Evolutionary conservation across 2,797 vertebrate genomes (phyloP).

Genomic region (Psittacula derbiana): DNA sequence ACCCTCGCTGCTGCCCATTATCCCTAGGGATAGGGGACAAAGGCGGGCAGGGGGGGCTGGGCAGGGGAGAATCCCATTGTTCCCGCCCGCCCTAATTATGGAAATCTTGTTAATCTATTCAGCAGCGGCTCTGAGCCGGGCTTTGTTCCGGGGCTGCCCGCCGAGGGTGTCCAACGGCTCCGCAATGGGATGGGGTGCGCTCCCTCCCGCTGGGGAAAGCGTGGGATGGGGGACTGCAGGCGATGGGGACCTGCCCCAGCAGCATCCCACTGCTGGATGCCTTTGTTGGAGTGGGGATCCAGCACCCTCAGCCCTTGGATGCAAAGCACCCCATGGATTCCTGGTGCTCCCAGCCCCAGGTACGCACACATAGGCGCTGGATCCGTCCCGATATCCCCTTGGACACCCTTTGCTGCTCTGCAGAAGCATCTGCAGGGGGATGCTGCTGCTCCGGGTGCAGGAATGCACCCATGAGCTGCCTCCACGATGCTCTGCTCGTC

Average conservation of each 20-base stretch:
- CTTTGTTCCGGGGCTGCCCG: constrained; percentile 67
- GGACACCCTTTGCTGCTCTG: background rate
- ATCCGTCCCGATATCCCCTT: rapidly evolving
- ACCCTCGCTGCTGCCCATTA: constrained; percentile 85
- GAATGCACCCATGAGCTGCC: rapidly evolving
- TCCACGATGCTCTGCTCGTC: rapidly evolving
- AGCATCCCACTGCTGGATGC: rapidly evolving
- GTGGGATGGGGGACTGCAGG: background rate
- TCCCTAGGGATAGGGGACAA: constrained; percentile 86
- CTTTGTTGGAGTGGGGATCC: background rate
- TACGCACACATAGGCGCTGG: rapidly evolving
- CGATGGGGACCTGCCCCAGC: background rate
- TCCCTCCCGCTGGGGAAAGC: background rate
- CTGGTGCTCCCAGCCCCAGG: rapidly evolving
- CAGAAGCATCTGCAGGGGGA: background rate
- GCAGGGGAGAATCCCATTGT: constrained; percentile 91
- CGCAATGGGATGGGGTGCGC: constrained; percentile 16
- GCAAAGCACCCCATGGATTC: rapidly evolving
- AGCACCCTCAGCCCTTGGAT: rapidly evolving
- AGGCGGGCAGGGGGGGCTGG: constrained; percentile 72
- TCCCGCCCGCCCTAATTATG: constrained; percentile 88
- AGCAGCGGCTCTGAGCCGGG: constrained; percentile 79
- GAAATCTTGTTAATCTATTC: constrained; percentile 99
- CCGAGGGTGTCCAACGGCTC: constrained; percentile 65
- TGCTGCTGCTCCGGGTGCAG: rapidly evolving